Base-by-base conservation (phyloP, 1,140 invertebrate species). In the Idris sp. region DNA sequence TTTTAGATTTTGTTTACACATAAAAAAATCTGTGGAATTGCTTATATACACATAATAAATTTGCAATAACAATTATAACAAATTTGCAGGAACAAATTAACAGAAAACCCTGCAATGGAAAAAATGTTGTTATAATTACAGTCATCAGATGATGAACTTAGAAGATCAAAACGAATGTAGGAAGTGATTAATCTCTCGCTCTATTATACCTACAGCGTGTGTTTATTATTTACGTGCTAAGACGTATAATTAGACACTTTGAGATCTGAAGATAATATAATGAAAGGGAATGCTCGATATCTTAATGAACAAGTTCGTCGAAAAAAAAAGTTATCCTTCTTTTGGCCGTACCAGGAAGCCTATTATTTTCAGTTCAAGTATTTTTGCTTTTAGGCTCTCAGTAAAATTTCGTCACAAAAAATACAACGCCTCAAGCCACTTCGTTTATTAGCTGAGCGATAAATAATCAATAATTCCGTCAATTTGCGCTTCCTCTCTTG, bases 141-240 rank as follows among this genome's bases (percentile, higher is more conserved):
- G 35, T 53, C 56, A 54, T 56, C 43, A 53, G 54, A 36, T n/a
- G n/a, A 40, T 54, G 46, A 46, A 61, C 38, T 61, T 61, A 54
- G 33, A 26, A 71, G 67, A 71, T 71, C 40, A 71, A 61, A 61
- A 46, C 41, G 30, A 61, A 61, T 61, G 67, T 71, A 59, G 48
- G 56, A 61, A 61, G 56, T 61, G 31, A 61, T 61, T 71, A 61
- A 61, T 61, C 56, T 54, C 4, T 31, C 40, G 25, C 16, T 61
- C 33, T 51, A 61, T 71, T 61, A 61, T 48, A 54, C n/a, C n/a
- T n/a, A n/a, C 48, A 10, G 40, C 48, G 40, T 40, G 48, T 61
- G 67, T 54, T 71, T 71, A 71, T 61, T 61, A 61, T 61, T 71
- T 61, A 54, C 46, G 48, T 11, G 43, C 16, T 28, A 56, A 40